Conservation (phyloP, 1,140 invertebrate genomes). For the Mactra quadrangularis region DNA sequence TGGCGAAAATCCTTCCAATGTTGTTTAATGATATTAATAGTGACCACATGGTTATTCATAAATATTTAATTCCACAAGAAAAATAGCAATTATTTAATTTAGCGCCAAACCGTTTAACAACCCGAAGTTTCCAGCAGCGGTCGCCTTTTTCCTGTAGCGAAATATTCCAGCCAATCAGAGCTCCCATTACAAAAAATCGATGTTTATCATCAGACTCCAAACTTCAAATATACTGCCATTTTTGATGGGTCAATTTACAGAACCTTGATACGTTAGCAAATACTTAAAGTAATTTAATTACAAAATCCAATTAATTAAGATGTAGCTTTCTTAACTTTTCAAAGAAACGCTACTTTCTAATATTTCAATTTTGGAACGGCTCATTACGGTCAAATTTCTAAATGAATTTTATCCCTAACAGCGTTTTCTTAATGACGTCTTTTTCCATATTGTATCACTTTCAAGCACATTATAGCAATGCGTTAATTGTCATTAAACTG, state of each 20-base stretch:
- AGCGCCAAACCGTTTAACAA: slow-evolving; percentile 31
- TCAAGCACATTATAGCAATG: slow-evolving; percentile 25
- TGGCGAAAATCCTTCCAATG: too few relatives aligned
- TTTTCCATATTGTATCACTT: neutral
- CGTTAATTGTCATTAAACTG: slow-evolving; percentile 25
- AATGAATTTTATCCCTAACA: too few relatives aligned
- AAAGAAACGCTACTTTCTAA: slow-evolving; percentile 32
- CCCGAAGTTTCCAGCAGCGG: neutral
- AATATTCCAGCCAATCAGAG: slow-evolving; percentile 29
- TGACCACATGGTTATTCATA: slow-evolving; percentile 19
- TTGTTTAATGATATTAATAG: neutral
- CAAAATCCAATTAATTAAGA: slow-evolving; percentile 37
- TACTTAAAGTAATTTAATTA: slow-evolving; percentile 37
- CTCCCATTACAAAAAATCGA: slow-evolving; percentile 33
- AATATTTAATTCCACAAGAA: slow-evolving; percentile 20
- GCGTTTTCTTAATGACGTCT: slow-evolving; percentile 7
- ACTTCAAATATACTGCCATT: neutral
- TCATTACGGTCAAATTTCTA: too few relatives aligned
- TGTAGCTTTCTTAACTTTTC: slow-evolving; percentile 24
- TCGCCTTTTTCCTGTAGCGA: neutral
- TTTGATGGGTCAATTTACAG: slow-evolving; percentile 38
- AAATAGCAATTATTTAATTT: slow-evolving; percentile 41
- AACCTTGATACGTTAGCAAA: slow-evolving; percentile 19
- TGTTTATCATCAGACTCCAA: neutral
- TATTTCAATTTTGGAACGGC: neutral